These are phyloP conservation scores for Stenodema calcarata DNA, from an alignment of 2,888 invertebrate genomes.

Conservation along the genomic window DNA sequence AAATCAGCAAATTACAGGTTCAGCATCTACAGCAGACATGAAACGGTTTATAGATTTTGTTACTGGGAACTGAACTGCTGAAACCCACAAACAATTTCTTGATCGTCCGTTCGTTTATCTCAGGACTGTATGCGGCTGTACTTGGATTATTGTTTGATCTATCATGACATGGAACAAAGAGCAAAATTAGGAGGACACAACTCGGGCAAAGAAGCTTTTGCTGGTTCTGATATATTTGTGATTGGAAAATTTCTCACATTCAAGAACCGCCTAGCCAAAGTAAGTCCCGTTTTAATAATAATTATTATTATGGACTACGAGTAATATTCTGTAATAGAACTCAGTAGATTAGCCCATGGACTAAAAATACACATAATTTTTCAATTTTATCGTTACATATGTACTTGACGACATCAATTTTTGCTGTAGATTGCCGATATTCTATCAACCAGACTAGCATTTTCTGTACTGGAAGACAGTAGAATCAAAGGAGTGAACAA, in stretches of 20 bases:
- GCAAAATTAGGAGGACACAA: conserved; percentile 56
- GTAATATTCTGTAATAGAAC: not conserved
- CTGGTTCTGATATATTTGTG: conserved; percentile 87
- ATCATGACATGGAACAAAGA: conserved; percentile 68
- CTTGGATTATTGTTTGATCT: conserved; percentile 67
- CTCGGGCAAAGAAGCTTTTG: conserved; percentile 75
- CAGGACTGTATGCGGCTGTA: conserved; percentile 67
- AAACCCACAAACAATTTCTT: not conserved
- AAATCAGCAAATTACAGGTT: too few relatives aligned
- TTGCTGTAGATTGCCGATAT: conserved; percentile 33
- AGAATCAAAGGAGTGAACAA: conserved; percentile 43
- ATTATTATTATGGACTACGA: not conserved
- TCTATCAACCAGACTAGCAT: conserved; percentile 26
- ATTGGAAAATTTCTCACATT: conserved; percentile 89
- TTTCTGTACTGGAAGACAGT: conserved; percentile 36
- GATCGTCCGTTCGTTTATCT: not conserved
- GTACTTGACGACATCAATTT: not conserved
- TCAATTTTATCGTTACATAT: not conserved
- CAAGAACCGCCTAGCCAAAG: conserved; percentile 68
- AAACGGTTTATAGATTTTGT: too few relatives aligned
- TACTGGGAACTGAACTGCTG: too few relatives aligned
- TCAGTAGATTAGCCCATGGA: not conserved
- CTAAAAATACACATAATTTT: not conserved
- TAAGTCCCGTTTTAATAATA: not conserved
- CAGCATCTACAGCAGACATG: too few relatives aligned